Evolutionary conservation across 2,113 vertebrate species (phyloP).

Genomic region (Callaeas wilsoni): DNA sequence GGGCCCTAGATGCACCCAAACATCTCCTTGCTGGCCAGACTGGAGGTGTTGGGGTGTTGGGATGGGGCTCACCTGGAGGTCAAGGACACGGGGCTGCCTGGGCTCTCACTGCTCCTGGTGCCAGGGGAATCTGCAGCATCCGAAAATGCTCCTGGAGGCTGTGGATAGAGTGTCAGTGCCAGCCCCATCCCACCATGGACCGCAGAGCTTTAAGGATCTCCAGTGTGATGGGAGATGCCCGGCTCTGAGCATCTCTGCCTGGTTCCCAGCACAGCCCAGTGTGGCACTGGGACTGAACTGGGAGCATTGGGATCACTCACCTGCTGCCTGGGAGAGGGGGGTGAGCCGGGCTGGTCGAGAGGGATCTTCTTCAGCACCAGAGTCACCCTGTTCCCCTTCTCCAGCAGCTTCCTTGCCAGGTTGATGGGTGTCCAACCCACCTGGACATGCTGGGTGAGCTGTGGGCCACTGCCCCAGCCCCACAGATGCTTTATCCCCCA

Average conservation of each 20-base stretch:
- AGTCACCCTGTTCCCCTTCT: conserved; percentile 71
- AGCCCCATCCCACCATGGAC: neutral
- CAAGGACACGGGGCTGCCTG: neutral
- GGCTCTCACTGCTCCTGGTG: neutral
- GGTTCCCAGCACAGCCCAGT: neutral
- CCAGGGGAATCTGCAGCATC: neutral
- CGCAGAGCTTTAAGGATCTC: neutral
- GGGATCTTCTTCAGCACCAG: conserved; percentile 88
- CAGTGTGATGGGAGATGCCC: neutral
- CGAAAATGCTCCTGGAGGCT: neutral
- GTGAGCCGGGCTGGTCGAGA: fast-evolving
- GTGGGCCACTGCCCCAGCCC: fast-evolving
- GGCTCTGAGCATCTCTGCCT: neutral
- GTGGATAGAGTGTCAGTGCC: neutral
- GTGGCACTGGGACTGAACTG: neutral
- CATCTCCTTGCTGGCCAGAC: fast-evolving
- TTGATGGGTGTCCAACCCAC: conserved; percentile 88
- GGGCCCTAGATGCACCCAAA: neutral
- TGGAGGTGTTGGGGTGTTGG: neutral
- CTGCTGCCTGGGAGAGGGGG: neutral
- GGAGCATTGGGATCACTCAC: neutral
- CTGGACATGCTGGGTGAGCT: conserved; percentile 51
- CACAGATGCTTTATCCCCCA: fast-evolving
- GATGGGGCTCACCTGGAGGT: conserved; percentile 36
- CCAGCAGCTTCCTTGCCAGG: conserved; percentile 81